Evolutionary conservation across 2,797 vertebrate species (phyloP).

Genomic region (Coreius guichenoti): DNA sequence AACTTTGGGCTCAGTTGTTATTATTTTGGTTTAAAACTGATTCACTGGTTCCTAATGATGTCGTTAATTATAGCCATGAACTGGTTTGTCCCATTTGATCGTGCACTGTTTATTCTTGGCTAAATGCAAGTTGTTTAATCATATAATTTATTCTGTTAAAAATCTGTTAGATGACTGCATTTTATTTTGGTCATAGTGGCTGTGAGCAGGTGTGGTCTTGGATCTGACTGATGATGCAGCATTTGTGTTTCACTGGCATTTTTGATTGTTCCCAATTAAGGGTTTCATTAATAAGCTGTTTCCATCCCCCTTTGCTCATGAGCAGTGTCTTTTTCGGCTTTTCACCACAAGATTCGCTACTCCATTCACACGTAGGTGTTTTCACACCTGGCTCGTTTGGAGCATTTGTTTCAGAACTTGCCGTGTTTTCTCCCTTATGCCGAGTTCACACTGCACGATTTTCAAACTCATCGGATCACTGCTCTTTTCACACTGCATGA

Average conservation of each 20-base stretch:
- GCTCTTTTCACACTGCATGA: no score
- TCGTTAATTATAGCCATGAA: slow-evolving; percentile 62
- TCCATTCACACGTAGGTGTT: background rate
- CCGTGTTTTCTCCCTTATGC: background rate
- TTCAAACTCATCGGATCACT: no score
- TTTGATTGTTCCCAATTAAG: slow-evolving; percentile 43
- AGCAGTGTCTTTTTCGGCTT: background rate
- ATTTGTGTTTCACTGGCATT: slow-evolving; percentile 51
- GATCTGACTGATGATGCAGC: slow-evolving; percentile 7
- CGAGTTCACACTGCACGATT: no score
- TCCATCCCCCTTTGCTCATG: slow-evolving; percentile 56
- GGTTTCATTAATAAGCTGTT: slow-evolving; percentile 67
- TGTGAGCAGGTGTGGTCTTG: background rate
- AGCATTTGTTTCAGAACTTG: background rate
- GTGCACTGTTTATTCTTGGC: slow-evolving; percentile 55
- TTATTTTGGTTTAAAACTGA: slow-evolving; percentile 57
- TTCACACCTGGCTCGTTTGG: background rate
- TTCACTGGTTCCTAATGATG: slow-evolving; percentile 68
- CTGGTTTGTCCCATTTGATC: slow-evolving; percentile 64
- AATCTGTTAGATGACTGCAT: background rate
- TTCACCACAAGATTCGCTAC: slow-evolving; percentile 2
- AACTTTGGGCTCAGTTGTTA: slow-evolving; percentile 67
- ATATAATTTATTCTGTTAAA: background rate
- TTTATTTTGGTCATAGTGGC: background rate
- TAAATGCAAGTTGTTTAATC: slow-evolving; percentile 39